These are phyloP conservation scores for Orchesella cincta DNA, from an alignment of 1,140 invertebrate species.

Conservation along the genomic window DNA sequence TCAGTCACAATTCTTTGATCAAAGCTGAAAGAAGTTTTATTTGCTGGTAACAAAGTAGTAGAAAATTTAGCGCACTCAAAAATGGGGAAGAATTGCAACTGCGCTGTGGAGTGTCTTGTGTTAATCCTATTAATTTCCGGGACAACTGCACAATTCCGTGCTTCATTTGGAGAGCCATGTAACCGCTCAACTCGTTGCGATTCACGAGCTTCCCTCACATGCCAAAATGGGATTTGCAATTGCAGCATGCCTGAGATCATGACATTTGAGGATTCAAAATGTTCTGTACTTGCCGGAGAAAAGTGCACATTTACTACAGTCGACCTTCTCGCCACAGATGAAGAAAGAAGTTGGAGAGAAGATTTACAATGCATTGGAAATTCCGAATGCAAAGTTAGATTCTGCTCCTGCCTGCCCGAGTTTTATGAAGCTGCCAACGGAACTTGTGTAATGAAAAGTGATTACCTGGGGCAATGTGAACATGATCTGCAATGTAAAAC, in stretches of 20 bases:
- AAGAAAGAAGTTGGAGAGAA: conserved; percentile 12
- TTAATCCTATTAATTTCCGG: too few relatives aligned
- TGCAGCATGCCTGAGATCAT: background rate
- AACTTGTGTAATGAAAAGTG: background rate
- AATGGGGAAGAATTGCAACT: too few relatives aligned
- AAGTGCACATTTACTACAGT: background rate
- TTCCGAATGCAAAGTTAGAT: background rate
- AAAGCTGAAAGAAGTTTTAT: too few relatives aligned
- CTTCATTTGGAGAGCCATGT: background rate
- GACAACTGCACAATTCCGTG: background rate
- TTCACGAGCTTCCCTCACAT: background rate
- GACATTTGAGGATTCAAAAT: background rate
- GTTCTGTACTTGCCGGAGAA: background rate
- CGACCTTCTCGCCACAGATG: background rate
- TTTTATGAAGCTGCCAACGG: background rate
- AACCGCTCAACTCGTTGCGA: background rate
- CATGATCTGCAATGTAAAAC: background rate
- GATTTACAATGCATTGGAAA: background rate
- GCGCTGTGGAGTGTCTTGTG: too few relatives aligned
- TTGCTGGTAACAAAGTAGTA: too few relatives aligned
- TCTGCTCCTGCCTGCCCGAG: background rate
- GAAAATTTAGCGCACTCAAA: too few relatives aligned
- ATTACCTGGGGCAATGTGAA: background rate
- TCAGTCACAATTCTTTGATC: too few relatives aligned
- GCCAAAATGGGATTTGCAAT: background rate